Base-by-base conservation (phyloP, 2,888 invertebrate genomes). In the Drosophila nigritarsus region DNA sequence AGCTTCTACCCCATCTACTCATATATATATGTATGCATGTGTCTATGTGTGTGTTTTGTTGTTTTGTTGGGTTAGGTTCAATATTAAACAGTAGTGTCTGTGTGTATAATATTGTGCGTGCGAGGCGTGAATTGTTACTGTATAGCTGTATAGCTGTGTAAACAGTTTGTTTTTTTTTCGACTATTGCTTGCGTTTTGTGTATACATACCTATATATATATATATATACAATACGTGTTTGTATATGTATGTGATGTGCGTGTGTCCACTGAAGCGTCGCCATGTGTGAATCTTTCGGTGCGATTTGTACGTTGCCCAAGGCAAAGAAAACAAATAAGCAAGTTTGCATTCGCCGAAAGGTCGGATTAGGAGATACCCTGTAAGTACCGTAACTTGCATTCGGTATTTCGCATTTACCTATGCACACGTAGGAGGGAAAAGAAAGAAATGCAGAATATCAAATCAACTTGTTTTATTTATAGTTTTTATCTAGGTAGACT, bases 61-160 rank as follows among this genome's bases (percentile, higher is more conserved):
- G 79, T 89, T 89, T 87, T 85, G 89, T 89, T 85, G 85, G 89
- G 89, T 87, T 85, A 89, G 89, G 87, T 89, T 85, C 85, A 78
- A 78, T 75, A 78, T 69, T 69, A 60, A 71, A 55, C 27, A 64
- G 29, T 49, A 24, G 40, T 20, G 36, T 51, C 48, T 40, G 50
- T 55, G 42, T 42, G 42, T 53, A 56, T 51, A 51, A 40, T 45
- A 45, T 29, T 40, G 70, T 74, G 87, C 80, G 78, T 87, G 69
- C 72, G 86, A 70, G 79, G 73, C 83, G 74, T 72, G 78, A 83
- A 75, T 64, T 79, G 82, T 69, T 71, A 65, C 65, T 75, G 65
- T 73, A 61, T 55, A 42, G 54, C 65, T 75, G 65, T 73, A 61
- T 55, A 42, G 54, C 40, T 65, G 56, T 63, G 56, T 73, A 68